A percentile compares a stretch with the other conserved stretches of the same genome.
Evolutionary conservation across 2,797 vertebrate genomes (phyloP).

Genomic region (Acomys russatus): DNA sequence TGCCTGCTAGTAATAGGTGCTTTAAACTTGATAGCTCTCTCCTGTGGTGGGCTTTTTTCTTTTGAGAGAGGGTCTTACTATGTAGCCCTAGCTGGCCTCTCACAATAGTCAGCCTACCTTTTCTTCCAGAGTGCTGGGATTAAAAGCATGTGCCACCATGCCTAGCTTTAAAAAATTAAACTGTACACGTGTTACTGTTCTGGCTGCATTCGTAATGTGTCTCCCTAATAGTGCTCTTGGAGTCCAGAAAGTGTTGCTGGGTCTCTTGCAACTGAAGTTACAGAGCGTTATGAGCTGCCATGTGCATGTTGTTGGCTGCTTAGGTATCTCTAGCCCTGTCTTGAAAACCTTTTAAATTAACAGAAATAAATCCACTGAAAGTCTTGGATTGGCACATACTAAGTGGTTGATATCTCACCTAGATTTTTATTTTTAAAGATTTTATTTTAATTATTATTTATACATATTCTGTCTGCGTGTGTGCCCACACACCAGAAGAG

Average conservation of each 20-base stretch:
- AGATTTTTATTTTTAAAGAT: no score
- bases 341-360: background rate
- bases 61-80: background rate
- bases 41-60: background rate
- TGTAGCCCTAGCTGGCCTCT: background rate
- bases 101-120: background rate
- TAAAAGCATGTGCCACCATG: background rate
- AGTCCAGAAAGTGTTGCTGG: background rate
- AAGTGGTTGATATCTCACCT: background rate
- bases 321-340: background rate
- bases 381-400: background rate
- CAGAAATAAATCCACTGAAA: background rate
- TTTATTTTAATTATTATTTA: no score
- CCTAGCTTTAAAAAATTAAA: background rate
- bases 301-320: background rate
- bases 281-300: background rate
- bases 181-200: background rate
- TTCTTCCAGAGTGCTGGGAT: background rate
- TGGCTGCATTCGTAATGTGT: background rate
- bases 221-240: background rate
- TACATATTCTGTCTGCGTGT: no score
- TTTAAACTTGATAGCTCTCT: background rate
- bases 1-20: background rate
- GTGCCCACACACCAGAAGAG: no score
- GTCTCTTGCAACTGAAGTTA: background rate